Conservation (phyloP, 2,113 vertebrate species). For the Salvelinus sp. region DNA sequence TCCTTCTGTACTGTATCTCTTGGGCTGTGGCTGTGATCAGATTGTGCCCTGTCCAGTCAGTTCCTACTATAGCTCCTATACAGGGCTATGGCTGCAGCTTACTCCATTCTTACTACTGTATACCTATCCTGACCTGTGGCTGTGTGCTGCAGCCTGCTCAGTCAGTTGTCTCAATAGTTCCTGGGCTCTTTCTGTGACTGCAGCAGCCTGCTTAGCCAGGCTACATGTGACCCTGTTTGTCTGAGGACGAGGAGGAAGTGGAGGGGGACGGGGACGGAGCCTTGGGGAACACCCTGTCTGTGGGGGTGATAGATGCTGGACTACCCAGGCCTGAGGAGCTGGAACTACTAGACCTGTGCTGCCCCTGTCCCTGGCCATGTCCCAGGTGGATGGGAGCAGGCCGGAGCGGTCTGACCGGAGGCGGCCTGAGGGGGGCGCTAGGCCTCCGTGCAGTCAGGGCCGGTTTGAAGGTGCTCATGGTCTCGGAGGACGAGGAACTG, state of each 20-base stretch:
- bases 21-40: too few relatives aligned
- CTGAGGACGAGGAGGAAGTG: conserved; percentile 69
- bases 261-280: conserved; percentile 70
- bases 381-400: conserved; percentile 75
- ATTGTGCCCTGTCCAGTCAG: too few relatives aligned
- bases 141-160: conserved; percentile 33
- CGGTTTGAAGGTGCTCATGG: conserved; percentile 97
- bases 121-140: too few relatives aligned
- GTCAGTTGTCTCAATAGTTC: too few relatives aligned
- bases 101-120: too few relatives aligned
- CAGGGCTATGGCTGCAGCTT: too few relatives aligned
- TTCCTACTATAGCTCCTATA: too few relatives aligned
- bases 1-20: too few relatives aligned
- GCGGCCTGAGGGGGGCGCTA: conserved; percentile 87
- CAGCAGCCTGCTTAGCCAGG: not conserved
- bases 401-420: conserved; percentile 82
- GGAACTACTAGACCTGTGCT: conserved; percentile 93
- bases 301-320: conserved; percentile 88
- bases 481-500: conserved; percentile 89
- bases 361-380: conserved; percentile 20
- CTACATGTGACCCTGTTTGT: conserved; percentile 65
- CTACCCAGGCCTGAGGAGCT: conserved; percentile 93
- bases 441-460: conserved; percentile 78
- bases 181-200: too few relatives aligned
- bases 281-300: conserved; percentile 91